phyloP scores from a whole-genome alignment of 2,113 vertebrate genomes.

The Brachypteracias leptosomus region DNA sequence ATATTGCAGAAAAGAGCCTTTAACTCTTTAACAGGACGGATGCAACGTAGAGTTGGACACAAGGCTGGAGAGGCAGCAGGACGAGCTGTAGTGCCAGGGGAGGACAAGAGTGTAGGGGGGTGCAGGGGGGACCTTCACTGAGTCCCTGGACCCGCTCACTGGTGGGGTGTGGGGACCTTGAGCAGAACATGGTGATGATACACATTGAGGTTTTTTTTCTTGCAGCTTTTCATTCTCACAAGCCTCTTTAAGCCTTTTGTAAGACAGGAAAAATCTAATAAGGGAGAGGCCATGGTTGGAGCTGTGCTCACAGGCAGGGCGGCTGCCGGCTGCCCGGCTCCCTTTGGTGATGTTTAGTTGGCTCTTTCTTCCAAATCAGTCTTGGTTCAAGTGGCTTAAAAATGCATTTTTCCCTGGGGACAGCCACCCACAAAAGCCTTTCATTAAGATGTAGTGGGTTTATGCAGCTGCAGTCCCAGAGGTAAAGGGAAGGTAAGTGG shows the following conservation, averaged over 20 bases:
- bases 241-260: not conserved
- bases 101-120: accelerated
- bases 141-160: accelerated
- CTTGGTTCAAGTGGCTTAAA: not conserved
- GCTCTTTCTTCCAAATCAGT: not conserved
- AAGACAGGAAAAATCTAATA: not conserved
- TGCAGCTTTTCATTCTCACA: not conserved
- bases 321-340: accelerated
- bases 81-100: not conserved
- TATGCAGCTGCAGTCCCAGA: not conserved
- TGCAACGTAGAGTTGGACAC: not conserved
- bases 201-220: not conserved
- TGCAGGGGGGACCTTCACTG: accelerated
- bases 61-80: not conserved
- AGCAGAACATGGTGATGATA: not conserved
- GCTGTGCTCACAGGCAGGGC: not conserved
- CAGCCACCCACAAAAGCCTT: not conserved
- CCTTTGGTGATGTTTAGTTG: not conserved
- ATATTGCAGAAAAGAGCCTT: not conserved
- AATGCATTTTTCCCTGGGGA: not conserved
- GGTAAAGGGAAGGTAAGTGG: not conserved
- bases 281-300: not conserved
- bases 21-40: not conserved
- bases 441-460: not conserved
- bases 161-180: not conserved